Evolutionary conservation across 2,888 invertebrate genomes (phyloP).

Genomic region (Archips xylosteana): DNA sequence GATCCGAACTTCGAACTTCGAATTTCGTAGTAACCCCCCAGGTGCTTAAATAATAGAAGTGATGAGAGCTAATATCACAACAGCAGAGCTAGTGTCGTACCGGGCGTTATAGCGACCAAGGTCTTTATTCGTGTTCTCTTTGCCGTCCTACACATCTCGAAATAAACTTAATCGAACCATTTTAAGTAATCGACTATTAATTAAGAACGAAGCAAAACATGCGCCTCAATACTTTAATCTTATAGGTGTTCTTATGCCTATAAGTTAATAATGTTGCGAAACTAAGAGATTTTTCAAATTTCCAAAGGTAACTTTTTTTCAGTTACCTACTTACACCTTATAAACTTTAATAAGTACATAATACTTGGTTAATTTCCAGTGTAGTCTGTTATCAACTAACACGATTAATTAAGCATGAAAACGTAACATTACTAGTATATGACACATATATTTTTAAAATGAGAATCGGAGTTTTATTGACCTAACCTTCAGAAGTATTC

Average conservation of each 20-base stretch:
- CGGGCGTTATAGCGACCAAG: not conserved
- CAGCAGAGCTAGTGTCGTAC: not conserved
- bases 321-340: too few species aligned
- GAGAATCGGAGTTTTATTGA: conserved; percentile 15
- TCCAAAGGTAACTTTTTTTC: too few species aligned
- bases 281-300: too few species aligned
- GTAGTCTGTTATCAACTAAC: not conserved
- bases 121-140: not conserved
- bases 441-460: conserved; percentile 8
- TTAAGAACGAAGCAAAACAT: conserved; percentile 4
- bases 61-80: not conserved
- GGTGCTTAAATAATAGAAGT: conserved; percentile 7
- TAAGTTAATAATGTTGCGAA: too few species aligned
- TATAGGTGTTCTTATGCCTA: too few species aligned
- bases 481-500: conserved; percentile 48
- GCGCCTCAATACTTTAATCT: not conserved
- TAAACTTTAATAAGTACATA: too few species aligned
- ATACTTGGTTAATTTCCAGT: too few species aligned
- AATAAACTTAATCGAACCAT: conserved; percentile 17
- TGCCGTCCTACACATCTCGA: conserved; percentile 2
- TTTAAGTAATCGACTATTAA: conserved; percentile 22
- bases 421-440: conserved; percentile 1
- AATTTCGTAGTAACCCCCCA: too few species aligned
- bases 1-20: too few species aligned
- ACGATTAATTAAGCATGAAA: conserved; percentile 12